Percentiles rank a stretch among this genome's conserved stretches.
phyloP scores from a whole-genome alignment of 2,797 vertebrate species.

The Macropus fuliginosus region DNA sequence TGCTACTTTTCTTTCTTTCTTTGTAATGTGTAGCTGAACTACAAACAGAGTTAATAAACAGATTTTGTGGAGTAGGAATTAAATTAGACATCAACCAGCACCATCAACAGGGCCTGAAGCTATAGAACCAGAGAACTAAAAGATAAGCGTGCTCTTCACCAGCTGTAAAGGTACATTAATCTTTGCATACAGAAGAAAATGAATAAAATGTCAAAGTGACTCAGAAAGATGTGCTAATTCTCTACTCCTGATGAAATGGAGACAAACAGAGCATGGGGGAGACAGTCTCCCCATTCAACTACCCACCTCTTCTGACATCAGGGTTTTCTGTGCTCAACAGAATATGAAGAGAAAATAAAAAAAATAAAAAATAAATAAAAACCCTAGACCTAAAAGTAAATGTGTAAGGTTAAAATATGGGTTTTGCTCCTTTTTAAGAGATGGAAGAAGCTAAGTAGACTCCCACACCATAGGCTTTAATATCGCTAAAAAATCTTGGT shows the following conservation, averaged over 20 bases:
- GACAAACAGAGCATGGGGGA: background rate
- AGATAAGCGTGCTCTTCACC: background rate
- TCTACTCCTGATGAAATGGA: constrained; percentile 1
- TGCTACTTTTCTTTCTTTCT: background rate
- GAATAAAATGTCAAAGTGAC: constrained; percentile 36
- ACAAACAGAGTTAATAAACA: constrained; percentile 37
- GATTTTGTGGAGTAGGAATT: constrained; percentile 46
- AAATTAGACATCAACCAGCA: constrained; percentile 48
- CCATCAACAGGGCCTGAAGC: constrained; percentile 41
- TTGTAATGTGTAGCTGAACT: constrained; percentile 2
- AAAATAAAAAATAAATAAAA: too few relatives aligned
- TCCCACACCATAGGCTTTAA: background rate
- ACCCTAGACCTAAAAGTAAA: constrained; percentile 52
- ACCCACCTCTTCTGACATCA: constrained; percentile 43
- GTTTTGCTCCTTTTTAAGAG: background rate
- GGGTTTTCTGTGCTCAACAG: constrained; percentile 10
- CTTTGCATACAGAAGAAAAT: constrained; percentile 22
- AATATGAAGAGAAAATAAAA: background rate
- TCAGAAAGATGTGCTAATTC: constrained; percentile 48
- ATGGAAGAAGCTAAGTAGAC: background rate
- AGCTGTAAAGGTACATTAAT: constrained; percentile 36
- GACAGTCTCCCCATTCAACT: background rate
- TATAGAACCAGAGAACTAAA: constrained; percentile 31
- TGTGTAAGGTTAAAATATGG: constrained; percentile 3
- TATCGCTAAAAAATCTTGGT: background rate